A percentile compares a stretch with the other conserved stretches of the same genome.
Conservation (phyloP, 2,113 vertebrate genomes). For the Manacus vitellinus region DNA sequence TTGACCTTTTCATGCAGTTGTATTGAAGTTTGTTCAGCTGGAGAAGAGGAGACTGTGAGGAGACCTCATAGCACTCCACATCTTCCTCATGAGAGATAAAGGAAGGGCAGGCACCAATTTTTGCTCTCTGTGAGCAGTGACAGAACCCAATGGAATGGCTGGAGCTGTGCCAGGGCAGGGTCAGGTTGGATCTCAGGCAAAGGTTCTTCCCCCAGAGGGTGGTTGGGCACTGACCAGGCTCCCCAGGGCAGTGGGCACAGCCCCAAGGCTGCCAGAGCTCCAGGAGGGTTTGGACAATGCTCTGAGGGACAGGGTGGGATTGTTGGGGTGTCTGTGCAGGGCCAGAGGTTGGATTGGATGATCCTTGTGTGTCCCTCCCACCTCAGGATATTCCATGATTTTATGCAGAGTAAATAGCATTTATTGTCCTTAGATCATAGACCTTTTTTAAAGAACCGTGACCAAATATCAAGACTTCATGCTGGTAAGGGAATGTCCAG, state of each 20-base stretch:
- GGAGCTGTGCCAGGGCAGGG: not conserved
- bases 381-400: not conserved
- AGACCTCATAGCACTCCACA: not conserved
- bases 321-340: not conserved
- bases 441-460: not conserved
- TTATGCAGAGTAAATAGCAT: not conserved
- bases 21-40: not conserved
- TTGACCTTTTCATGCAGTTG: not conserved
- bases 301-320: not conserved
- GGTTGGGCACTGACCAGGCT: not conserved
- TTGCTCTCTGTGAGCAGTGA: not conserved
- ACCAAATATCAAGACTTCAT: not conserved
- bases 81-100: not conserved
- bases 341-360: not conserved
- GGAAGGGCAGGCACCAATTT: not conserved
- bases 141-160: not conserved
- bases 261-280: not conserved
- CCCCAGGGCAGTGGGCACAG: not conserved
- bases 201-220: not conserved
- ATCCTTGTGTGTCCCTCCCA: not conserved
- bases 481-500: not conserved
- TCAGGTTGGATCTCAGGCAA: not conserved
- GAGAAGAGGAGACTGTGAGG: not conserved
- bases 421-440: not conserved
- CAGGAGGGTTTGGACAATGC: not conserved